These are phyloP conservation scores for Eilema caniola DNA, from an alignment of 2,888 invertebrate genomes.

Conservation along the genomic window DNA sequence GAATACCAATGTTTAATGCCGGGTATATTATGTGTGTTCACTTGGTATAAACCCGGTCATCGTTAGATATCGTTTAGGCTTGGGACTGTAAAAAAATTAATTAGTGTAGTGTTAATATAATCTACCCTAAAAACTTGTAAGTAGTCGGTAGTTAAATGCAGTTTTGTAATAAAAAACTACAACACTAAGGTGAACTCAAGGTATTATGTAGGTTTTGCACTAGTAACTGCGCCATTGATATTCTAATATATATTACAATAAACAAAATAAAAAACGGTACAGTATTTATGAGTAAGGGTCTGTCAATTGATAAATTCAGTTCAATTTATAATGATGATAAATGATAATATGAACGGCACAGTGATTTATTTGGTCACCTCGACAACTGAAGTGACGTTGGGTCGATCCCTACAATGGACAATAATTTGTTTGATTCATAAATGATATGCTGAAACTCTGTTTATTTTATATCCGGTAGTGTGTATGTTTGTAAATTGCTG, in stretches of 20 bases:
- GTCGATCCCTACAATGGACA: not conserved
- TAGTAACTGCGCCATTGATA: not conserved
- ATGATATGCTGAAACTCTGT: not conserved
- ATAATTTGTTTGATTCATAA: not conserved
- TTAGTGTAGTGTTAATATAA: too few species aligned
- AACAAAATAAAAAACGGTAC: not conserved
- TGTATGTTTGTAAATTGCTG: not conserved
- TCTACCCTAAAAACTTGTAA: too few species aligned
- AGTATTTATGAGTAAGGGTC: not conserved
- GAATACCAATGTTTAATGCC: not conserved
- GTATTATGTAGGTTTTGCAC: too few species aligned
- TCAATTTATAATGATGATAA: slow-evolving; percentile 7
- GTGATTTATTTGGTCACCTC: not conserved
- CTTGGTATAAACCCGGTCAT: too few species aligned
- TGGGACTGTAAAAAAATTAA: too few species aligned
- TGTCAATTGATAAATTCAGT: not conserved
- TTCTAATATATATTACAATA: not conserved
- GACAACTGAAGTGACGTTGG: not conserved
- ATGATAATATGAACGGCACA: not conserved
- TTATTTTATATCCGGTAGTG: not conserved
- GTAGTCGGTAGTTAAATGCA: too few species aligned
- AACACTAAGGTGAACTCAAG: too few species aligned
- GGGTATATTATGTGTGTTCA: too few species aligned
- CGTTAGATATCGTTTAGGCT: too few species aligned
- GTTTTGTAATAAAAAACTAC: too few species aligned